These are phyloP conservation scores for Takifugu bimaculatus DNA, from an alignment of 2,113 vertebrate genomes.

Conservation along the genomic window DNA sequence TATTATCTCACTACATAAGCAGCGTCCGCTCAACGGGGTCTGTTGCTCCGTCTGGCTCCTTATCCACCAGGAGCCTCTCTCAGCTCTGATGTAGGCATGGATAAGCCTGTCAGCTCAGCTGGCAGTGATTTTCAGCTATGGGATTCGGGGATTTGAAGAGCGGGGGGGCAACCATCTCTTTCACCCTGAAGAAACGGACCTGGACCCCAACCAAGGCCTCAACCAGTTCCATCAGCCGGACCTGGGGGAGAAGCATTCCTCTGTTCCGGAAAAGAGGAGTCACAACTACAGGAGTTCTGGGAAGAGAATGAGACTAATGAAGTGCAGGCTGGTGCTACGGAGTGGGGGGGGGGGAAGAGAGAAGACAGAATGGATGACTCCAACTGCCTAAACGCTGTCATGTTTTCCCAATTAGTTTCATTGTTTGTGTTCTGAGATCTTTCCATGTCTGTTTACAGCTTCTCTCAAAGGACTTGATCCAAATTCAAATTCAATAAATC, in stretches of 20 bases:
- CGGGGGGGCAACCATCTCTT: slow-evolving; percentile 24
- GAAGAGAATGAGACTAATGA: slow-evolving; percentile 73
- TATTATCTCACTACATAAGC: slow-evolving; percentile 21
- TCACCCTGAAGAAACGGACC: slow-evolving; percentile 59
- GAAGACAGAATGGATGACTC: neutral
- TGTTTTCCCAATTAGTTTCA: slow-evolving; percentile 23
- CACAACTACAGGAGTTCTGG: slow-evolving; percentile 69
- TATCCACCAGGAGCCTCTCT: slow-evolving; percentile 28
- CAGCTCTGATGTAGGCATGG: slow-evolving; percentile 46
- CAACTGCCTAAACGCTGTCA: neutral
- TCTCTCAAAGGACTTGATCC: too few species aligned
- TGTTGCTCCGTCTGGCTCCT: slow-evolving; percentile 31
- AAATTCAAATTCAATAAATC: too few species aligned
- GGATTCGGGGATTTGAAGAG: slow-evolving; percentile 42
- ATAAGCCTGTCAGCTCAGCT: slow-evolving; percentile 56
- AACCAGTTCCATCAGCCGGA: slow-evolving; percentile 59
- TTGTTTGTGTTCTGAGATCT: neutral
- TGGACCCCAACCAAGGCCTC: slow-evolving; percentile 59
- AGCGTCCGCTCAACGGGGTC: slow-evolving; percentile 6
- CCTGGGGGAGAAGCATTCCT: slow-evolving; percentile 70
- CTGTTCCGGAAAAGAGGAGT: slow-evolving; percentile 71
- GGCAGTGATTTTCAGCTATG: slow-evolving; percentile 66
- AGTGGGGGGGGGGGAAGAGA: slow-evolving; percentile 26
- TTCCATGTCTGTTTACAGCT: neutral
- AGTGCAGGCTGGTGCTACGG: slow-evolving; percentile 59